Evolutionary conservation across 1,140 invertebrate genomes (phyloP).

Genomic region (Tetramorium parvispinum): DNA sequence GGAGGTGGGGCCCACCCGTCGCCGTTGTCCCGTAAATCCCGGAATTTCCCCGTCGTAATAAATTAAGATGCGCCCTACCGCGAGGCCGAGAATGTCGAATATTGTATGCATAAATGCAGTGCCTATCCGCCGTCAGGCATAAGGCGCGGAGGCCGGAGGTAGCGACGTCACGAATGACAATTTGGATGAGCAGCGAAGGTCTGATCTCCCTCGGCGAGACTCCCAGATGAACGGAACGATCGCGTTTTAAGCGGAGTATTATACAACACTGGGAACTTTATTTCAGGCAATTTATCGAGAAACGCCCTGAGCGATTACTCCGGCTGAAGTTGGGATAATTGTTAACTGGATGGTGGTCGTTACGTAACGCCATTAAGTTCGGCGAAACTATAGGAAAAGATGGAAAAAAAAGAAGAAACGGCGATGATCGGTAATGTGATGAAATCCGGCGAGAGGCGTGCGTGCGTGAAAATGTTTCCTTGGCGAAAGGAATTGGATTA

Average conservation of each 20-base stretch:
- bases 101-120: slow-evolving; percentile 51
- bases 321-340: slow-evolving; percentile 41
- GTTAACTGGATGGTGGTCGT: slow-evolving; percentile 33
- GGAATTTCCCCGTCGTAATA: background rate
- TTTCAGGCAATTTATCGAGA: slow-evolving; percentile 37
- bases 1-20: background rate
- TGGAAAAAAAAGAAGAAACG: background rate
- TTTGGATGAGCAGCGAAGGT: background rate
- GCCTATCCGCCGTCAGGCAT: background rate
- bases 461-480: background rate
- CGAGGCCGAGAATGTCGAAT: slow-evolving; percentile 22
- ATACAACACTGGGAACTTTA: slow-evolving; percentile 20
- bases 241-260: background rate
- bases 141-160: slow-evolving; percentile 11
- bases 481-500: no score
- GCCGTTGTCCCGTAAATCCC: background rate
- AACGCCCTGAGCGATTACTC: slow-evolving; percentile 44
- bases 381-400: slow-evolving; percentile 2
- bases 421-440: background rate
- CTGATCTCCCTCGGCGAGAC: background rate
- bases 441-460: background rate
- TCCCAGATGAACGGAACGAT: slow-evolving; percentile 10
- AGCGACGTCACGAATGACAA: slow-evolving; percentile 19
- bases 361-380: slow-evolving; percentile 43
- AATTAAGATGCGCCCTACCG: slow-evolving; percentile 36